These are phyloP conservation scores for Paguma larvata DNA, from an alignment of 2,797 vertebrate genomes.

Conservation along the genomic window DNA sequence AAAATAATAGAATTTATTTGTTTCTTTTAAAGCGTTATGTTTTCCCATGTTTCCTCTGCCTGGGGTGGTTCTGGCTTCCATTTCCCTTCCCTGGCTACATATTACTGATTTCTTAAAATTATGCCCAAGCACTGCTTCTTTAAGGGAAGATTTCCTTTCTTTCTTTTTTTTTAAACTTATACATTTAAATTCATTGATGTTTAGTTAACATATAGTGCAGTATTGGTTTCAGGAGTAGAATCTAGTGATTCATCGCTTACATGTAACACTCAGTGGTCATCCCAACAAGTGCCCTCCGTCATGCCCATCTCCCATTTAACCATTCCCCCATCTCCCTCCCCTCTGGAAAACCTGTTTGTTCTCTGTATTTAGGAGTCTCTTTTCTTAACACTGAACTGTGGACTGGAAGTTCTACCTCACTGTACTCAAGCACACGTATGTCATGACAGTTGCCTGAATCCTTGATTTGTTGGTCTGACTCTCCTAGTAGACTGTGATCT, in stretches of 20 bases:
- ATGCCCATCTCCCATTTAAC: too few species aligned
- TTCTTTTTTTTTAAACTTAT: too few species aligned
- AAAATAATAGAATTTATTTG: not conserved
- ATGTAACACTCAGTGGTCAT: too few species aligned
- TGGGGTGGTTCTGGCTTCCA: not conserved
- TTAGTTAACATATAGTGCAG: too few species aligned
- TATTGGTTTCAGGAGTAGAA: too few species aligned
- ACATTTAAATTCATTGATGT: too few species aligned
- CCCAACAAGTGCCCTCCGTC: too few species aligned
- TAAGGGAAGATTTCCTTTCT: not conserved
- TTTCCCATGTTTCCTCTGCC: not conserved
- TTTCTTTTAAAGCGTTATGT: not conserved
- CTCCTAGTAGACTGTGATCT: not conserved
- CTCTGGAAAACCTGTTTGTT: too few species aligned
- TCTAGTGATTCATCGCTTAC: too few species aligned
- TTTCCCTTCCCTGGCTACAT: not conserved
- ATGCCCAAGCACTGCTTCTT: not conserved
- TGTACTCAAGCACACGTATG: not conserved
- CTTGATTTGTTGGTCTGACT: not conserved
- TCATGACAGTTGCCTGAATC: not conserved
- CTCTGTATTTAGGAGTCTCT: not conserved
- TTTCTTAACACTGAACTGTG: not conserved
- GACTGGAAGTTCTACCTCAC: not conserved
- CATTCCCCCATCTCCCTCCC: too few species aligned
- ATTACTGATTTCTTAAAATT: constrained; percentile 1